phyloP scores from a whole-genome alignment of 2,113 vertebrate genomes.

The Oreochromis niloticus region DNA sequence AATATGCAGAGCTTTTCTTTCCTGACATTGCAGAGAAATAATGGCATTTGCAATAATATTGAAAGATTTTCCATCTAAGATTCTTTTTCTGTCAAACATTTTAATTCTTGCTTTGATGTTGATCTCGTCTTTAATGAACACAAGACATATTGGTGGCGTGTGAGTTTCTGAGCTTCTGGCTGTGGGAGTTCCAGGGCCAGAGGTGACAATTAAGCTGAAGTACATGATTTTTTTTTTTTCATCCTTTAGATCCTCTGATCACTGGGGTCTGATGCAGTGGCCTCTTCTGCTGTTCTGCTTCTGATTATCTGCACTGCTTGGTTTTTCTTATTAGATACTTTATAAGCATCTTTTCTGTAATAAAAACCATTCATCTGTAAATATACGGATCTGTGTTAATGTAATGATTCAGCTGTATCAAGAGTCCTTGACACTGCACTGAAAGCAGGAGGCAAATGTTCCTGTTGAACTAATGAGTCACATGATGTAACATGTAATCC shows the following conservation, averaged over 20 bases:
- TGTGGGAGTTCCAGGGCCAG: not conserved
- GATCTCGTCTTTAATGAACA: not conserved
- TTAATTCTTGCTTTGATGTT: not conserved
- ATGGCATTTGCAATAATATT: not conserved
- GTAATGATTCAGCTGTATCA: constrained; percentile 29
- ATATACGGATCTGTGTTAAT: not conserved
- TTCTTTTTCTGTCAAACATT: not conserved
- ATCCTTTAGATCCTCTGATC: not conserved
- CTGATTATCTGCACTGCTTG: not conserved
- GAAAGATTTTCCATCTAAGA: not conserved
- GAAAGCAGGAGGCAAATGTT: constrained; percentile 29
- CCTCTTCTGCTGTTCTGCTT: not conserved
- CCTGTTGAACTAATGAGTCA: constrained; percentile 48
- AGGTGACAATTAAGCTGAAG: constrained; percentile 23
- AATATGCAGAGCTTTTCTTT: not conserved
- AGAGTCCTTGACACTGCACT: not conserved
- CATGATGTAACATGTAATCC: constrained; percentile 28
- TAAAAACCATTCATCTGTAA: not conserved
- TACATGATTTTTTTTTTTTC: constrained; percentile 35
- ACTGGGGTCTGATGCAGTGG: not conserved
- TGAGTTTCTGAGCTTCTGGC: not conserved
- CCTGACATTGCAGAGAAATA: not conserved
- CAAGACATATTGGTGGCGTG: not conserved
- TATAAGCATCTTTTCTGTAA: not conserved
- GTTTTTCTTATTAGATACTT: not conserved